These are phyloP conservation scores for Mesodorylaimus sp. DNA, from an alignment of 2,888 invertebrate species.

Conservation along the genomic window DNA sequence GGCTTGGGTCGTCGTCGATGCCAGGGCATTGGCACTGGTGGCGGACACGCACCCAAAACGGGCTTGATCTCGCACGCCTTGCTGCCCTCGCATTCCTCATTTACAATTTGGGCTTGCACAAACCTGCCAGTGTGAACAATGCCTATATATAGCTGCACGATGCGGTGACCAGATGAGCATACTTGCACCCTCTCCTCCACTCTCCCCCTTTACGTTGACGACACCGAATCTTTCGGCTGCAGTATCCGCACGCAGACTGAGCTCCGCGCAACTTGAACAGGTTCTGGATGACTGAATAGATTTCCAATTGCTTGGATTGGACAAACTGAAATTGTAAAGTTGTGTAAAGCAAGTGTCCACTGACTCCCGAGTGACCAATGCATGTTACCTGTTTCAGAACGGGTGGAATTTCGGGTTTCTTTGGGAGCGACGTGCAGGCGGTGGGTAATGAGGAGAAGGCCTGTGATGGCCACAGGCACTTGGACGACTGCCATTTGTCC, in stretches of 20 bases:
- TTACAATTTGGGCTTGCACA: no score
- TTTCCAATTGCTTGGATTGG: neutral
- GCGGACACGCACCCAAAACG: neutral
- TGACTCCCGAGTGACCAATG: no score
- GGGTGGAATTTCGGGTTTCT: neutral
- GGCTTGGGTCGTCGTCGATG: no score
- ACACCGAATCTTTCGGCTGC: constrained; percentile 9
- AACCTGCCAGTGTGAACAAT: neutral
- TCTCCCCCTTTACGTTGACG: neutral
- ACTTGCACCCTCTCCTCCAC: neutral
- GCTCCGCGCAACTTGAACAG: neutral
- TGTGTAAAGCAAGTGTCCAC: neutral
- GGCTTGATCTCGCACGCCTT: neutral
- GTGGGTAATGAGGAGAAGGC: neutral
- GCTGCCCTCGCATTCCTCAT: constrained; percentile 1
- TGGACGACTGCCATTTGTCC: neutral
- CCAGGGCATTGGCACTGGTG: constrained; percentile 2
- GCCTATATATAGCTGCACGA: neutral
- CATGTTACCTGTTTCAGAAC: neutral
- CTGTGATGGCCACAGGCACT: constrained; percentile 1
- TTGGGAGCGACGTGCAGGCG: neutral
- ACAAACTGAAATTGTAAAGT: constrained; percentile 2
- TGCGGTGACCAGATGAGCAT: neutral
- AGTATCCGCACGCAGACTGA: constrained; percentile 11
- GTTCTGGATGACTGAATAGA: neutral